Conservation (phyloP, 2,888 invertebrate species). For the Cheilosia soror region DNA sequence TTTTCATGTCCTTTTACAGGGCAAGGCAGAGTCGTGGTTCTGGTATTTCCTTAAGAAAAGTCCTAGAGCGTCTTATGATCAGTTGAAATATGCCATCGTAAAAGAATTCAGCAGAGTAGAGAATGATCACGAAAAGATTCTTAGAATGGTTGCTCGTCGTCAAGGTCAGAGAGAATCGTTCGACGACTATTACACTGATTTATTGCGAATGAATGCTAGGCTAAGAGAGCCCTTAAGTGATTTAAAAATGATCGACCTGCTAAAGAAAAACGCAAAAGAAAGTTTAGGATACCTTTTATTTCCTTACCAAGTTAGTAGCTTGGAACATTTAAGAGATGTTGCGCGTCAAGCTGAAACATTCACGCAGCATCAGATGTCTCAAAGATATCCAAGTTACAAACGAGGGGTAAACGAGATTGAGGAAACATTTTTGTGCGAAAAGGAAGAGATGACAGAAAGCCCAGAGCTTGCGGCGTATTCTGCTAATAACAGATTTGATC, state of each 20-base stretch:
- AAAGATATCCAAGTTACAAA: slow-evolving; percentile 4
- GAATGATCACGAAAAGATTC: slow-evolving; percentile 3
- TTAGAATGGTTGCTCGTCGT: background rate
- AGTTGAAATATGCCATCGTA: background rate
- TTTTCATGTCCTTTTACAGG: slow-evolving; percentile 1
- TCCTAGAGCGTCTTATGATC: background rate
- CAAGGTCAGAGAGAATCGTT: background rate
- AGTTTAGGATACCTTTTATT: no score
- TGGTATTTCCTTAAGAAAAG: background rate
- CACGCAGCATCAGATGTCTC: background rate
- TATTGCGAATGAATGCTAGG: background rate
- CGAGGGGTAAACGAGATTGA: background rate
- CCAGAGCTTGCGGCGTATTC: background rate
- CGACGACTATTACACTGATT: background rate
- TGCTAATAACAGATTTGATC: background rate
- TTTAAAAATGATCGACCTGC: background rate
- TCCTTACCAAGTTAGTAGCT: background rate
- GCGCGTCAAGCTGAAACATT: background rate
- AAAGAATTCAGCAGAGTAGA: background rate
- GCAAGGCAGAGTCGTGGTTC: background rate
- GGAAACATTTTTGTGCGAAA: background rate
- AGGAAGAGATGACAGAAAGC: background rate
- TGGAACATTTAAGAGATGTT: slow-evolving; percentile 6
- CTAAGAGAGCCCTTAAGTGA: background rate
- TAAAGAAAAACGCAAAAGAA: background rate